Conservation (phyloP, 2,797 vertebrate genomes). For the Sarcophilus harrisii region DNA sequence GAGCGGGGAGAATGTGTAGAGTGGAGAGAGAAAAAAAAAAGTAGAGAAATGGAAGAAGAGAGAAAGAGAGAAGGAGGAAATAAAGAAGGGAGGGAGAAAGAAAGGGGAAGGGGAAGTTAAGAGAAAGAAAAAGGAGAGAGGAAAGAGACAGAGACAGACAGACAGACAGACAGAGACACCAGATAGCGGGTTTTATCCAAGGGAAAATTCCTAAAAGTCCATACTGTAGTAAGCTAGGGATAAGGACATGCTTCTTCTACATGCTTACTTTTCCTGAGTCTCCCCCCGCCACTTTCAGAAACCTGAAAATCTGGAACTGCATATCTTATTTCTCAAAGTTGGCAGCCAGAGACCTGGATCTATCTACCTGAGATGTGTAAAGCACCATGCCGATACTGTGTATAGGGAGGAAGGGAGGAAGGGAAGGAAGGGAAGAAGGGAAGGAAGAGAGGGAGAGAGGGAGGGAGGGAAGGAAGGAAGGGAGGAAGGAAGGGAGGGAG, state of each 20-base stretch:
- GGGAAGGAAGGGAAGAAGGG: no score
- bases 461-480: no score
- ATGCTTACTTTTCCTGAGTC: not conserved
- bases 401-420: not conserved
- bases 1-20: no score
- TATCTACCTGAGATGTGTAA: not conserved
- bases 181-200: not conserved
- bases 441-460: accelerated
- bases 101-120: no score
- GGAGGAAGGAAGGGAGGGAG: no score
- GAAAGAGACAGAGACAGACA: no score
- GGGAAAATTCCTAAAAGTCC: not conserved
- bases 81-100: not conserved
- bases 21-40: no score
- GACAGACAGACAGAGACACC: no score
- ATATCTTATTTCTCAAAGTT: not conserved
- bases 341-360: not conserved
- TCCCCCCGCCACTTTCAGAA: not conserved
- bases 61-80: not conserved
- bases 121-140: not conserved
- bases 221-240: not conserved
- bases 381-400: not conserved
- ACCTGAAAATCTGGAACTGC: not conserved
- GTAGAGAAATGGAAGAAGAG: not conserved
- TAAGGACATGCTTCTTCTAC: not conserved